Conservation (phyloP, 2,888 invertebrate genomes). For the Hydraecia micacea region DNA sequence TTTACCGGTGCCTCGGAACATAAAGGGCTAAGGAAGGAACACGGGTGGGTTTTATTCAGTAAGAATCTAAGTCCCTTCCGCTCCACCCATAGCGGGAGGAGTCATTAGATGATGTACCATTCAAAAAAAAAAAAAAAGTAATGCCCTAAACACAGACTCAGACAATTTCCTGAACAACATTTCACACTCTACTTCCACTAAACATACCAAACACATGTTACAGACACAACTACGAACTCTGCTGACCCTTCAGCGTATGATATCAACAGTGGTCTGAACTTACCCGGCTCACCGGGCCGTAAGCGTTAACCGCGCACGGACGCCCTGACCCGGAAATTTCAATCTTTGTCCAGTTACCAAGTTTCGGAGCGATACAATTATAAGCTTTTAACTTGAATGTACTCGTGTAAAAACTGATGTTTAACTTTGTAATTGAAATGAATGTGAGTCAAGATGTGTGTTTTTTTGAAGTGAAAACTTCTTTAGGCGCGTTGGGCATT, state of each 20-base stretch:
- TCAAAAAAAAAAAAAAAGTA: too few relatives aligned
- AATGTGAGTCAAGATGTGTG: not conserved
- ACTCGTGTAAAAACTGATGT: conserved; percentile 4
- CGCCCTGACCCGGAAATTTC: conserved; percentile 57
- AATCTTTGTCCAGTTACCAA: conserved; percentile 58
- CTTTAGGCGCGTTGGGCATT: too few relatives aligned
- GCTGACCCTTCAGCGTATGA: conserved; percentile 39
- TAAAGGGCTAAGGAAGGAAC: too few relatives aligned
- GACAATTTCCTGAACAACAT: not conserved
- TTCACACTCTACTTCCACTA: conserved; percentile 1
- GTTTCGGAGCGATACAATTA: conserved; percentile 47
- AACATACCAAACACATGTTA: conserved; percentile 12
- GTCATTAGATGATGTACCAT: too few relatives aligned
- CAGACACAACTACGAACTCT: conserved; percentile 17
- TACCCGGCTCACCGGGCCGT: conserved; percentile 54
- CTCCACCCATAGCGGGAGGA: too few relatives aligned
- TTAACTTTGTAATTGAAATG: not conserved
- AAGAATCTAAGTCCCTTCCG: too few relatives aligned
- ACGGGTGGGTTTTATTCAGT: too few relatives aligned
- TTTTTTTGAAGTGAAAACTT: not conserved
- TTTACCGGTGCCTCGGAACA: too few relatives aligned
- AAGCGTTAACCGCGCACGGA: conserved; percentile 49
- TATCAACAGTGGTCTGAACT: conserved; percentile 47
- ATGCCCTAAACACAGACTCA: not conserved
- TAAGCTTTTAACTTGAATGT: conserved; percentile 35